Percentiles rank a stretch among this genome's conserved stretches.
Conservation (phyloP, 2,888 invertebrate genomes). For the Drosophila flavopinicola region DNA sequence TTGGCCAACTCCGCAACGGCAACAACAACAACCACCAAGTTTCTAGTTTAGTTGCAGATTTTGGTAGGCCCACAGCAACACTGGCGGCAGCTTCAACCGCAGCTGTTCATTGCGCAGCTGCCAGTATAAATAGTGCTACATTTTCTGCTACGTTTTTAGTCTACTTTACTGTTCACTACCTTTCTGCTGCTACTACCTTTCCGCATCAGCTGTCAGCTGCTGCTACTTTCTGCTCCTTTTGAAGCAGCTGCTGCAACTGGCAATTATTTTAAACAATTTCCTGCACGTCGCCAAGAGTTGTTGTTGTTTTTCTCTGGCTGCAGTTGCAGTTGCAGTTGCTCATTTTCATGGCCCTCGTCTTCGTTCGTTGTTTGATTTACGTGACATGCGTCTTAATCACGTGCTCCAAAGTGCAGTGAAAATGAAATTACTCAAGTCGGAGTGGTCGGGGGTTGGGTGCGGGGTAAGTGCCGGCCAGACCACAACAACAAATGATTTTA, state of each 20-base stretch:
- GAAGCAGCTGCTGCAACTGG: constrained; percentile 50
- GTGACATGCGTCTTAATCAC: constrained; percentile 66
- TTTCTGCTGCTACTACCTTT: background rate
- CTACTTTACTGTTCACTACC: background rate
- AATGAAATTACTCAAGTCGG: constrained; percentile 35
- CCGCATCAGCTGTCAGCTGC: background rate
- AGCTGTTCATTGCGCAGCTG: constrained; percentile 49
- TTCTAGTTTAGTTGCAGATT: constrained; percentile 39
- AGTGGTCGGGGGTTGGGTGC: too few species aligned
- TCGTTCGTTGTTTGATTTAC: constrained; percentile 58
- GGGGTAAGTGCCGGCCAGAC: constrained; percentile 17
- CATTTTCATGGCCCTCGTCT: constrained; percentile 50
- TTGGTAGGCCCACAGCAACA: constrained; percentile 32
- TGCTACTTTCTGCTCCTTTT: background rate
- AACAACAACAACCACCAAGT: constrained; percentile 35
- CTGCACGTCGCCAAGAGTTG: constrained; percentile 54
- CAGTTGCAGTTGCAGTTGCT: constrained; percentile 32
- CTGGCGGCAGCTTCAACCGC: constrained; percentile 22
- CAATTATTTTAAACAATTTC: constrained; percentile 76
- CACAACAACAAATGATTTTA: constrained; percentile 59
- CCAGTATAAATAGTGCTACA: constrained; percentile 4
- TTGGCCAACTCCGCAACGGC: constrained; percentile 54
- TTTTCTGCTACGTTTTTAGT: background rate
- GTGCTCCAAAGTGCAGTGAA: constrained; percentile 43
- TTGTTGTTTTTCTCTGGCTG: constrained; percentile 23